phyloP scores from a whole-genome alignment of 2,113 vertebrate genomes.

The Tympanuchus pallidicinctus region DNA sequence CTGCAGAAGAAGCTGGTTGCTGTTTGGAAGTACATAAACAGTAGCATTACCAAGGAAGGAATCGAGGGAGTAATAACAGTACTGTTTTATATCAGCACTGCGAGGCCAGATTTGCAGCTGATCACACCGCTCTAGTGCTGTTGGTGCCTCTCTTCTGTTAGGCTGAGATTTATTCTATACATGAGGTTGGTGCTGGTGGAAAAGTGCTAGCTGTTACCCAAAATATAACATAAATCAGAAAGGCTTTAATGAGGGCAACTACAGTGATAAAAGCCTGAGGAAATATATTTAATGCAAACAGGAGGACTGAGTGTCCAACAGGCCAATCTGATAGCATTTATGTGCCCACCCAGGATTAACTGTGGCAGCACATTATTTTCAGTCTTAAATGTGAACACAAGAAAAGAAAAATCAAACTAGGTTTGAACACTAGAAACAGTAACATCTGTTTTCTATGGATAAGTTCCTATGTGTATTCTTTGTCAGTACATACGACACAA shows the following conservation, averaged over 20 bases:
- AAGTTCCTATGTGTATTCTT: not conserved
- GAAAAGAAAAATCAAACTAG: not conserved
- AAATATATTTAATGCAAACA: not conserved
- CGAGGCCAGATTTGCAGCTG: not conserved
- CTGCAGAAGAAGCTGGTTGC: constrained; percentile 2
- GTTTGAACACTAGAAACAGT: not conserved
- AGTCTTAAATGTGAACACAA: rapidly evolving
- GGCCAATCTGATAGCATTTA: not conserved
- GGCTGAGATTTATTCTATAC: not conserved
- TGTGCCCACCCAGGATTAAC: not conserved
- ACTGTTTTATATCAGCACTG: not conserved
- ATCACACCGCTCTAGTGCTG: not conserved
- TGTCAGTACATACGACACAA: not conserved
- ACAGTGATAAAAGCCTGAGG: not conserved
- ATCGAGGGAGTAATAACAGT: not conserved
- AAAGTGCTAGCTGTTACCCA: not conserved
- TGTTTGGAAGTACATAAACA: constrained; percentile 44
- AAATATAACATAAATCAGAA: constrained; percentile 36
- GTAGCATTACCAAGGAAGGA: not conserved
- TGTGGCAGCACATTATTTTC: not conserved
- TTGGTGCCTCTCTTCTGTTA: not conserved
- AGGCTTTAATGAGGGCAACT: not conserved
- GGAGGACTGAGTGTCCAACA: not conserved
- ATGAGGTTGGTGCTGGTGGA: not conserved
- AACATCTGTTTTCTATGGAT: not conserved